Evolutionary conservation across 2,113 vertebrate genomes (phyloP), one percentile per base, ranked within the genome.

Genomic region (Chloropsis hardwickii): DNA sequence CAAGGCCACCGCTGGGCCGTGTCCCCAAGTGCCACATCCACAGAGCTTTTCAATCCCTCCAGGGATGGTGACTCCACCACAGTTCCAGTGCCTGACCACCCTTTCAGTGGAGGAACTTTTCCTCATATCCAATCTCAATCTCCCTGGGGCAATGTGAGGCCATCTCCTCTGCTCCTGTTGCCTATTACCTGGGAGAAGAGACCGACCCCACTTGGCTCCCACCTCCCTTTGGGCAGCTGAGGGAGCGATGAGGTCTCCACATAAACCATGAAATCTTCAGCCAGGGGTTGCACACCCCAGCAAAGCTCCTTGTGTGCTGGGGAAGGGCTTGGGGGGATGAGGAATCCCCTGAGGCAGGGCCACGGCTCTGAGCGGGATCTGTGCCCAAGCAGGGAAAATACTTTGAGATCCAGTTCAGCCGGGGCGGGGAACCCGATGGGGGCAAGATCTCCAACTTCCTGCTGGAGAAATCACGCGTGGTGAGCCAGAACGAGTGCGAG

Each of bases 391-490:
- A 99, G 99, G 99, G 99, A 48, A 99, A 99, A 94, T 99, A 99
- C 95, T 99, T 99, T 33, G 99, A 99, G 97, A 99, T 99, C 97
- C 99, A 99, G 97, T 99, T 99, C 98, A 99, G 99, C 97, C 98
- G 99, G 14, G 99, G 99, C 0, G 99, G 99, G 4, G 99, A 99
- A 81, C 99, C 99, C 0, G 99, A 99, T 0, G 99, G 99, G 6
- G 99, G 99, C 11, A 99, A 99, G 97, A 99, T 99, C 92, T 99
- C 99, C 84, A 99, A 99, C 97, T 99, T 99, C 94, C 97, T 99
- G 73, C 97, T 99, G 94, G 99, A 99, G 98, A 99, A 99, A 96
- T 99, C 99, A 0, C 98, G 99, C 8, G 99, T 99, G 94, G 99
- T 99, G 96, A 99, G 95, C 97, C 99, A 99, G 97, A 99, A 99